Evolutionary conservation across 1,140 invertebrate species (phyloP).

Genomic region (Phenacoccus solenopsis): DNA sequence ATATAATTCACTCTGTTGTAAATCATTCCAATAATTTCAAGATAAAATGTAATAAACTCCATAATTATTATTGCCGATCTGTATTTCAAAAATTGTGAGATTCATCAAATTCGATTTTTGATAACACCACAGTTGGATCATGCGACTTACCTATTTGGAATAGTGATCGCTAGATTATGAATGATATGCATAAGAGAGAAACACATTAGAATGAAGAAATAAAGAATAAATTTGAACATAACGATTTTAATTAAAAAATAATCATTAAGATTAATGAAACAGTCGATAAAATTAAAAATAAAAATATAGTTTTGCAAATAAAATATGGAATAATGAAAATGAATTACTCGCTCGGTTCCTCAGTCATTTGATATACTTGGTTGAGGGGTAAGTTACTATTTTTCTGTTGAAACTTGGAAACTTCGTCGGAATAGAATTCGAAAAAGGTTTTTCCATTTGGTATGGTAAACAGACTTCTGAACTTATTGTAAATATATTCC

Average conservation of each 20-base stretch:
- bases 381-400: constrained; percentile 43
- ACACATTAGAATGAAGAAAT: too few species aligned
- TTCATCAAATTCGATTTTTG: too few species aligned
- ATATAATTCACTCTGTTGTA: too few species aligned
- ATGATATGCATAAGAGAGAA: too few species aligned
- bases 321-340: background rate
- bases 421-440: constrained; percentile 42
- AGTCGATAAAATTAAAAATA: background rate
- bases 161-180: too few species aligned
- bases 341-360: constrained; percentile 29
- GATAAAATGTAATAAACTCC: too few species aligned
- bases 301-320: background rate
- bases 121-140: too few species aligned
- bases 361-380: constrained; percentile 39
- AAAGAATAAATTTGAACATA: background rate
- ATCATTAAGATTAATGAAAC: background rate
- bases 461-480: constrained; percentile 41
- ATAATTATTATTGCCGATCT: too few species aligned
- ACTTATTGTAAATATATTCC: constrained; percentile 46
- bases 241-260: background rate
- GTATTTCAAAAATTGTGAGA: too few species aligned
- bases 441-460: constrained; percentile 41
- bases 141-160: too few species aligned
- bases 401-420: constrained; percentile 40
- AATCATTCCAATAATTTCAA: too few species aligned